phyloP scores from a whole-genome alignment of 2,113 vertebrate genomes.

The Haliaeetus leucogaster region DNA sequence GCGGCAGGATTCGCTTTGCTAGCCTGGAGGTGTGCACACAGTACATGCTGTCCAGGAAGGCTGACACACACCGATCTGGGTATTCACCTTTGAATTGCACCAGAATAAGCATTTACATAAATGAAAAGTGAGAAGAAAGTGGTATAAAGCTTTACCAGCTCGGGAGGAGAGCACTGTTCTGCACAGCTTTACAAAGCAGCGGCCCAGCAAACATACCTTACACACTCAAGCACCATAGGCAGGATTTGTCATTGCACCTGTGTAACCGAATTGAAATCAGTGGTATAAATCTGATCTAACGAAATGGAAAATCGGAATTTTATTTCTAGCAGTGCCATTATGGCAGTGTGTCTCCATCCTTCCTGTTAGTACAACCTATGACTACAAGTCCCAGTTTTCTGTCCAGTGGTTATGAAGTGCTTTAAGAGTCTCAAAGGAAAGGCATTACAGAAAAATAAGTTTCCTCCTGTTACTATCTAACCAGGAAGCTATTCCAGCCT shows the following conservation, averaged over 20 bases:
- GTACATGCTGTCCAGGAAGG: not conserved
- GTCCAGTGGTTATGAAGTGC: not conserved
- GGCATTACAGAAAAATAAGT: not conserved
- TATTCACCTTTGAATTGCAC: not conserved
- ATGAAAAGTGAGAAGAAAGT: not conserved
- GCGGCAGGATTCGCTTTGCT: not conserved
- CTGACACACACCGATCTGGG: not conserved
- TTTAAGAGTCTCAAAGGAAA: not conserved
- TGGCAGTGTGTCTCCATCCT: not conserved
- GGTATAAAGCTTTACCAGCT: not conserved
- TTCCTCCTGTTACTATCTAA: not conserved
- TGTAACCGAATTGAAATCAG: not conserved
- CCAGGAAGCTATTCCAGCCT: not conserved
- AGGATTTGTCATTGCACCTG: not conserved
- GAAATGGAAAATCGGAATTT: not conserved
- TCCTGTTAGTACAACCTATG: not conserved
- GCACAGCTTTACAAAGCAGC: not conserved
- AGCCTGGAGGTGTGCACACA: not conserved
- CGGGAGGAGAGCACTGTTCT: not conserved
- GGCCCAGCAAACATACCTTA: not conserved
- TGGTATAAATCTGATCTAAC: not conserved
- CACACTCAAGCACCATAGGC: not conserved
- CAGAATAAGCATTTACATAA: not conserved
- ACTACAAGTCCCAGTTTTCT: not conserved
- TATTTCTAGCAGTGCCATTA: not conserved